phyloP scores from a whole-genome alignment of 2,888 invertebrate species.

The Xanthorhoe spadicearia region DNA sequence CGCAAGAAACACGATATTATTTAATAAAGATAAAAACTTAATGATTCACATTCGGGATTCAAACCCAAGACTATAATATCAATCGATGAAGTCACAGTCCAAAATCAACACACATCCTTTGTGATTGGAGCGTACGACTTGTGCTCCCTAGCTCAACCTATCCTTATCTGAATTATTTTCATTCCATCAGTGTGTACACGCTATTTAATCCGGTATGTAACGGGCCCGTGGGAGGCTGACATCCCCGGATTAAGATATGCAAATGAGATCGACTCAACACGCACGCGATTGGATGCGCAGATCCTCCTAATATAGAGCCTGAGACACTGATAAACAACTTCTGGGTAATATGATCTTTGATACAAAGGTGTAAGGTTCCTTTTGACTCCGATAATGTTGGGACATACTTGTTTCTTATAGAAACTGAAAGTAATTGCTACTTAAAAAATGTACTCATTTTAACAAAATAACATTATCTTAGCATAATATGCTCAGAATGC shows the following conservation, averaged over 20 bases:
- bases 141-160: too few species aligned
- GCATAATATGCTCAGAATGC: too few species aligned
- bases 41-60: too few species aligned
- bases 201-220: slow-evolving; percentile 36
- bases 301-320: slow-evolving; percentile 22
- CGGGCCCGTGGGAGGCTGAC: slow-evolving; percentile 47
- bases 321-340: slow-evolving; percentile 7
- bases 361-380: neutral
- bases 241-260: slow-evolving; percentile 62
- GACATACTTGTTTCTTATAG: neutral
- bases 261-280: slow-evolving; percentile 53
- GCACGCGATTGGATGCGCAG: slow-evolving; percentile 38
- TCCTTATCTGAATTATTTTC: slow-evolving; percentile 31
- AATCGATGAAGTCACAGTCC: too few species aligned
- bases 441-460: neutral
- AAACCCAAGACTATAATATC: too few species aligned
- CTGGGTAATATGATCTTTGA: neutral
- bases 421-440: neutral
- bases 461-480: too few species aligned
- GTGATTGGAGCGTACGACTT: too few species aligned
- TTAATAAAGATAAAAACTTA: too few species aligned
- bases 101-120: too few species aligned
- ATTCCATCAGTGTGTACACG: slow-evolving; percentile 32
- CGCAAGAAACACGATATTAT: too few species aligned
- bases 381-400: neutral